phyloP scores from a whole-genome alignment of 1,140 invertebrate species.

The Daktulosphaira vitifoliae region DNA sequence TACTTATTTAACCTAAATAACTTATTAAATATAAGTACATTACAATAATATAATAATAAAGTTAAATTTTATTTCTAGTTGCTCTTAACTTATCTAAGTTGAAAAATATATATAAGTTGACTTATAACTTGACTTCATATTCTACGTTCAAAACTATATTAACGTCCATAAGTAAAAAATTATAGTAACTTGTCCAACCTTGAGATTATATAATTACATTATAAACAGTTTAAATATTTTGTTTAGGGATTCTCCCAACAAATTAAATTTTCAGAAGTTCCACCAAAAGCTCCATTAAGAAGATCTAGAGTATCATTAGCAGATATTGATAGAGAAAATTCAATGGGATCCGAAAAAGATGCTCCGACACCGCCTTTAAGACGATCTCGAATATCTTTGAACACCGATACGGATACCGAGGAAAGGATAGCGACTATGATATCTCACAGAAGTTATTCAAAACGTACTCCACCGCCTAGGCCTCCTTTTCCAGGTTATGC shows the following conservation, averaged over 20 bases:
- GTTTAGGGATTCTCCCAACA: neutral
- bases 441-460: neutral
- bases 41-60: no score
- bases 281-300: constrained; percentile 5
- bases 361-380: constrained; percentile 10
- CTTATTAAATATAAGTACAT: no score
- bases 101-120: no score
- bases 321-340: neutral
- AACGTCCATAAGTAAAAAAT: no score
- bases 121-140: no score
- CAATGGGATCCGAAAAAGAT: neutral
- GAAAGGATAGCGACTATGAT: neutral
- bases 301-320: constrained; percentile 7
- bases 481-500: constrained; percentile 51
- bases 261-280: constrained; percentile 13
- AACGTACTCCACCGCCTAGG: neutral
- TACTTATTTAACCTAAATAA: no score
- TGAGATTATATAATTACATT: no score
- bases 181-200: no score
- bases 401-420: neutral
- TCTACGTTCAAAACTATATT: no score
- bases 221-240: no score
- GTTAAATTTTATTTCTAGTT: no score
- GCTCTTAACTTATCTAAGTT: no score
- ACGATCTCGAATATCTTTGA: constrained; percentile 13